Conservation (phyloP, 2,888 invertebrate species). For the Tetranychus truncatus region DNA sequence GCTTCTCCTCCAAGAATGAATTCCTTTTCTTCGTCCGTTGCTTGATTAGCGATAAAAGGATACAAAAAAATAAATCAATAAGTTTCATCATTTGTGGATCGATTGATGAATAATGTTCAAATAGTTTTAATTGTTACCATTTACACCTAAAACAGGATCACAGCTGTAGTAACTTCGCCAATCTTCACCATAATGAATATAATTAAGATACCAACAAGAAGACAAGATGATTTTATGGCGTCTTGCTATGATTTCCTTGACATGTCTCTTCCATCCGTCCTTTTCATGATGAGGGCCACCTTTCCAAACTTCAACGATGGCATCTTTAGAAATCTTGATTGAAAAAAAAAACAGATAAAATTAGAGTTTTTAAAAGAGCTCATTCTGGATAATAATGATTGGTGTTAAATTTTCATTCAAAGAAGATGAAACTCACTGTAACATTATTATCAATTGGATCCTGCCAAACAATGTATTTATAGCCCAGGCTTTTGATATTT, state of each 20-base stretch:
- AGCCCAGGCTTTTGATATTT: conserved; percentile 25
- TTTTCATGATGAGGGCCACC: background rate
- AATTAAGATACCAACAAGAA: conserved; percentile 70
- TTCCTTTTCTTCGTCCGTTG: conserved; percentile 26
- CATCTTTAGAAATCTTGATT: background rate
- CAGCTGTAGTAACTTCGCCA: conserved; percentile 45
- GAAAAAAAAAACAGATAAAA: background rate
- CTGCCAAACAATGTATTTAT: conserved; percentile 29
- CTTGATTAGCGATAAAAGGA: conserved; percentile 11
- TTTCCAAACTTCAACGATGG: conserved; percentile 13
- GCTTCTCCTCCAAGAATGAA: conserved; percentile 56
- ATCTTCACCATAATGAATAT: conserved; percentile 45
- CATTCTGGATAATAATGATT: background rate
- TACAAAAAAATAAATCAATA: background rate
- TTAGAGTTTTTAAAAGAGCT: too few species aligned
- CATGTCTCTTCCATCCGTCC: background rate
- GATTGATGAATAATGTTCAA: background rate
- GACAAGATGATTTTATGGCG: conserved; percentile 54
- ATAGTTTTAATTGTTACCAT: background rate
- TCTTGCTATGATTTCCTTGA: background rate
- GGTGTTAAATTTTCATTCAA: conserved; percentile 26
- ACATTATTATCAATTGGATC: conserved; percentile 30
- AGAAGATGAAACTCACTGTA: conserved; percentile 25
- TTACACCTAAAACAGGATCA: conserved; percentile 22
- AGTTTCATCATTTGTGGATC: background rate